phyloP scores from a whole-genome alignment of 2,113 vertebrate genomes.

The Pelecanoides urinatrix region DNA sequence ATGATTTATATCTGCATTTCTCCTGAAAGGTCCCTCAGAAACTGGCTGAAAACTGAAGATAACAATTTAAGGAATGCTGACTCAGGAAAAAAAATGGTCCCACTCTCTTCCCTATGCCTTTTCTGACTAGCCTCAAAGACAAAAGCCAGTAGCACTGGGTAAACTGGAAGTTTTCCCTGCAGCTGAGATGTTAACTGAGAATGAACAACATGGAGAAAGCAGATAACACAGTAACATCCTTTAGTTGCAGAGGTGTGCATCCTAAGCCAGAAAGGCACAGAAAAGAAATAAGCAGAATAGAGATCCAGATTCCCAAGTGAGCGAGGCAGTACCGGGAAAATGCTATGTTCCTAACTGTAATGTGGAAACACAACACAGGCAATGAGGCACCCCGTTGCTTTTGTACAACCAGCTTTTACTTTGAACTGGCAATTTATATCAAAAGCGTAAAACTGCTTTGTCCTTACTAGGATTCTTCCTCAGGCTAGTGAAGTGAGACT shows the following conservation, averaged over 20 bases:
- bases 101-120: background rate
- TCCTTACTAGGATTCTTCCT: background rate
- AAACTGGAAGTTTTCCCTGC: background rate
- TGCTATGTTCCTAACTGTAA: background rate
- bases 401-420: background rate
- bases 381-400: background rate
- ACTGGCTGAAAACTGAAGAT: background rate
- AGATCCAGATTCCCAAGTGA: background rate
- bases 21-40: background rate
- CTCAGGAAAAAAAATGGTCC: background rate
- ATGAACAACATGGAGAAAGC: background rate
- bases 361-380: rapidly evolving
- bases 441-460: background rate
- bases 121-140: background rate
- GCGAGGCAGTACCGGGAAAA: background rate
- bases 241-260: background rate
- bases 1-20: background rate
- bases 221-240: background rate
- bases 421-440: background rate
- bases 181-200: background rate
- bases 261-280: background rate
- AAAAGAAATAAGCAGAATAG: background rate
- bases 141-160: background rate
- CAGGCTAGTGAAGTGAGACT: background rate
- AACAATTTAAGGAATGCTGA: background rate